A percentile compares a stretch with the other conserved stretches of the same genome.
Evolutionary conservation across 2,888 invertebrate genomes (phyloP).

Genomic region (Strigamia maritima): DNA sequence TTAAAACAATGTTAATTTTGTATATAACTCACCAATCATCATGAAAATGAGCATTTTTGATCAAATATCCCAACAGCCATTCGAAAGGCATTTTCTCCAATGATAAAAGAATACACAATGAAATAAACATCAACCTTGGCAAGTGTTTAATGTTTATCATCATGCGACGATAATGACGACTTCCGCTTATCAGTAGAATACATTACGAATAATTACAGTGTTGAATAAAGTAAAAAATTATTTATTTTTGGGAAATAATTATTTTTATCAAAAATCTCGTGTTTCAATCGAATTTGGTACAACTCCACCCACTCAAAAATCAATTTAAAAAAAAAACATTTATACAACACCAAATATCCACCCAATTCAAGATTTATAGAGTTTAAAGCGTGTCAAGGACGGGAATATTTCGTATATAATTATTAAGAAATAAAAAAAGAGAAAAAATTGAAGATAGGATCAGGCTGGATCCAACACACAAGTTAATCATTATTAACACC

Average conservation of each 20-base stretch:
- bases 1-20: background rate
- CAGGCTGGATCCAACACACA: background rate
- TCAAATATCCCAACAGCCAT: constrained; percentile 16
- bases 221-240: background rate
- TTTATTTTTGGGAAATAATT: background rate
- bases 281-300: background rate
- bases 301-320: background rate
- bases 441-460: background rate
- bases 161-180: constrained; percentile 2
- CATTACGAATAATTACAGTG: background rate
- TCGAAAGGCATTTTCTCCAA: constrained; percentile 6
- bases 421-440: background rate
- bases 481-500: background rate
- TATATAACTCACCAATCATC: background rate
- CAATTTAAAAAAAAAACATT: background rate
- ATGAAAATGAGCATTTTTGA: background rate
- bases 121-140: constrained; percentile 24
- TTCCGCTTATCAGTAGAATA: background rate
- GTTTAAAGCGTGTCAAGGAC: constrained; percentile 17
- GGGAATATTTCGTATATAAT: background rate
- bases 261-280: background rate
- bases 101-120: constrained; percentile 7
- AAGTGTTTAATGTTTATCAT: background rate
- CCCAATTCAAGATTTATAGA: constrained; percentile 17
- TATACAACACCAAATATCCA: background rate